Evolutionary conservation across 2,113 vertebrate genomes (phyloP).

Genomic region (Gymnocephalus cernua): DNA sequence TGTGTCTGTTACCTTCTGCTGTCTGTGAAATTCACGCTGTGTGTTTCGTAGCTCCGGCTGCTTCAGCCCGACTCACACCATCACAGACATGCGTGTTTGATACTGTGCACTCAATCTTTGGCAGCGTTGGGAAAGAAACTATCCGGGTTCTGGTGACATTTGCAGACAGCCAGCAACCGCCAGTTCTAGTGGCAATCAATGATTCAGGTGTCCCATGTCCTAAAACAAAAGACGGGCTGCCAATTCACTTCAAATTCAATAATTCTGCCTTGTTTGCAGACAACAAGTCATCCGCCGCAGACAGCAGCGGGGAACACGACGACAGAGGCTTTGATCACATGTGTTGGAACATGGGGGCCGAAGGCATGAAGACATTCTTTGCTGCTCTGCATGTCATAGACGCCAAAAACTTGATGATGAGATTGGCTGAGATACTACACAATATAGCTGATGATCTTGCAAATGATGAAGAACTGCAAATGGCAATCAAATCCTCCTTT

Average conservation of each 20-base stretch:
- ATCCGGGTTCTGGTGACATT: constrained; percentile 53
- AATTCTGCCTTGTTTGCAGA: constrained; percentile 34
- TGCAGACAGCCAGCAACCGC: constrained; percentile 34
- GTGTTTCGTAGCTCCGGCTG: constrained; percentile 51
- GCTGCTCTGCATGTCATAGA: neutral
- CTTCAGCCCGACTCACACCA: constrained; percentile 37
- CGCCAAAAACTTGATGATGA: too few species aligned
- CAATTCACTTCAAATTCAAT: constrained; percentile 59
- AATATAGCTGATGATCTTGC: too few species aligned
- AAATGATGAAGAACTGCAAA: too few species aligned
- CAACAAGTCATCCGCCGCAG: too few species aligned
- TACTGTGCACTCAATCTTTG: constrained; percentile 44
- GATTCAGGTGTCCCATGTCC: constrained; percentile 34
- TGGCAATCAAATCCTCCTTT: too few species aligned
- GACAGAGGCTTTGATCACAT: too few species aligned
- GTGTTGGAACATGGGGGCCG: too few species aligned
- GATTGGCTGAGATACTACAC: too few species aligned
- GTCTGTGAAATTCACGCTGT: constrained; percentile 44
- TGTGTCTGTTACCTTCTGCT: neutral
- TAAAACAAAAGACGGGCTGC: constrained; percentile 10
- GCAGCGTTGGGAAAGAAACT: constrained; percentile 50
- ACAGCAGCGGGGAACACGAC: too few species aligned
- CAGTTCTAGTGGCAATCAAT: constrained; percentile 54
- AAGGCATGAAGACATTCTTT: too few species aligned
- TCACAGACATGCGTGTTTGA: constrained; percentile 46